These are phyloP conservation scores for Phymorhynchus buccinoides DNA, from an alignment of 1,140 invertebrate genomes.

Conservation along the genomic window DNA sequence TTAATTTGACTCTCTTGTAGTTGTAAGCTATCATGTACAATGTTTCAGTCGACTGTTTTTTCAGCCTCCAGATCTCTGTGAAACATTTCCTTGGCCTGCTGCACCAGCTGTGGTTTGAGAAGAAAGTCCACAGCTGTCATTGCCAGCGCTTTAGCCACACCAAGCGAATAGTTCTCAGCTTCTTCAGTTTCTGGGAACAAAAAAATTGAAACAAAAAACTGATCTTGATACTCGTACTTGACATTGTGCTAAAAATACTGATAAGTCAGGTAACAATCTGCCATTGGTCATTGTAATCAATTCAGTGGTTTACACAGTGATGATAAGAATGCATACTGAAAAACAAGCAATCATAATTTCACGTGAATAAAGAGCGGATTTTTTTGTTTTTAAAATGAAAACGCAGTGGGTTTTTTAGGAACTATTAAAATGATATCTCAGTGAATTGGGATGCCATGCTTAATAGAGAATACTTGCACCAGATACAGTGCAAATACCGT, in stretches of 20 bases:
- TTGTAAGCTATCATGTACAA: background rate
- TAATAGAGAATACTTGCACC: no score
- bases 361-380: no score
- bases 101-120: constrained; percentile 41
- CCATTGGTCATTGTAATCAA: background rate
- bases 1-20: background rate
- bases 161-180: constrained; percentile 62
- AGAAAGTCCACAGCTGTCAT: constrained; percentile 60
- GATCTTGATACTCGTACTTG: background rate
- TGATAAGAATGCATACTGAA: background rate
- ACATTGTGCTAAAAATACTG: background rate
- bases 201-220: no score
- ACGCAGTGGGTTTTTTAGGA: no score
- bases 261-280: background rate
- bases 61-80: constrained; percentile 20
- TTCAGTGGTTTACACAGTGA: no score
- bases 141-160: constrained; percentile 63
- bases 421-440: no score
- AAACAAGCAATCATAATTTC: no score
- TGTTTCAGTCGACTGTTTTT: background rate
- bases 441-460: no score
- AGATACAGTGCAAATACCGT: no score
- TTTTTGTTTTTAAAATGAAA: background rate
- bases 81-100: constrained; percentile 47
- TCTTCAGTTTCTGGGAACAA: constrained; percentile 37